Evolutionary conservation across 2,797 vertebrate genomes (phyloP).

Genomic region (Heliangelus exortis): DNA sequence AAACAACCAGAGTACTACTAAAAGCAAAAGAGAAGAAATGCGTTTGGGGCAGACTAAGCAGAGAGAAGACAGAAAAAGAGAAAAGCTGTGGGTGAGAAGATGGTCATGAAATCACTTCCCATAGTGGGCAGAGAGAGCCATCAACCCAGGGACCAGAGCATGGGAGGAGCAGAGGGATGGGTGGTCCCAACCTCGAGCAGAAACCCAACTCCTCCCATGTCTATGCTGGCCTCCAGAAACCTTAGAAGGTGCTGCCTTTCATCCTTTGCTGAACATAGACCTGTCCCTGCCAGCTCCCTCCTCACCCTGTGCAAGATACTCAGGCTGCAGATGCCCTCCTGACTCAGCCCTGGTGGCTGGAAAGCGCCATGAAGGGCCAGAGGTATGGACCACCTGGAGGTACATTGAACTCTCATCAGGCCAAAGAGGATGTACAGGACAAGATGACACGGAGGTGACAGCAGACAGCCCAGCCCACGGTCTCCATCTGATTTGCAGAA

Average conservation of each 20-base stretch:
- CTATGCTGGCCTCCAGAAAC: background rate
- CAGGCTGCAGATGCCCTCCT: background rate
- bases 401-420: background rate
- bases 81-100: background rate
- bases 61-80: background rate
- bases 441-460: background rate
- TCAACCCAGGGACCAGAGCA: accelerated
- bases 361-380: background rate
- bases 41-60: background rate
- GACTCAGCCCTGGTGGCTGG: background rate
- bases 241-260: background rate
- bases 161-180: background rate
- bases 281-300: background rate
- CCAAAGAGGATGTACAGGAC: background rate
- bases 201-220: background rate
- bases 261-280: background rate
- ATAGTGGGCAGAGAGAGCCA: background rate
- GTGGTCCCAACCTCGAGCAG: background rate
- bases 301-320: accelerated
- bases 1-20: background rate
- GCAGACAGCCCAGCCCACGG: background rate
- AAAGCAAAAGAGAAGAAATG: background rate
- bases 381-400: background rate
- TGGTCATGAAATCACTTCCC: accelerated
- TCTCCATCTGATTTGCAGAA: background rate